Percentiles rank a stretch among this genome's conserved stretches.
Conservation (phyloP, 1,140 invertebrate species). For the Frieseomelitta varia region DNA sequence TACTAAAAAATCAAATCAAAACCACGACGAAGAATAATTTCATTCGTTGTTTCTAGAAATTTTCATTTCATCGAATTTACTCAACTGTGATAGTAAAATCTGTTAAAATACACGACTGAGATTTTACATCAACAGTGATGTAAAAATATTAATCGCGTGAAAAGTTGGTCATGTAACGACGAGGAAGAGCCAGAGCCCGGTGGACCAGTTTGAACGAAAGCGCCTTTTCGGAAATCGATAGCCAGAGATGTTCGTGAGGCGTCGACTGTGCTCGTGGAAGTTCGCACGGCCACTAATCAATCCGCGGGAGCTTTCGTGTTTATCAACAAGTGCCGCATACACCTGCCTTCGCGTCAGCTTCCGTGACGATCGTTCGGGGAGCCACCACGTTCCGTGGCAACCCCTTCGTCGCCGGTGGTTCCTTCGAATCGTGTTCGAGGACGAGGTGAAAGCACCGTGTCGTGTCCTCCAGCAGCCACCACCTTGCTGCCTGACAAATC, state of each 20-base stretch:
- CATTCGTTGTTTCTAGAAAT: neutral
- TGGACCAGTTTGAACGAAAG: slow-evolving; percentile 58
- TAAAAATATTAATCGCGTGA: neutral
- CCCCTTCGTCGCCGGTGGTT: neutral
- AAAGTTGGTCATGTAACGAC: neutral
- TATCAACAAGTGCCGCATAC: slow-evolving; percentile 75
- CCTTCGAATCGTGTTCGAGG: neutral
- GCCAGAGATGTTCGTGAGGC: slow-evolving; percentile 56
- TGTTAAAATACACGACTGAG: neutral
- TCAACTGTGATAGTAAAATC: too few relatives aligned
- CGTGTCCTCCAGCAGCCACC: neutral
- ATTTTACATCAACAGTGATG: neutral
- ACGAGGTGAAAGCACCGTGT: neutral
- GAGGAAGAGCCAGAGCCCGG: neutral
- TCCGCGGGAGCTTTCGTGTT: slow-evolving; percentile 67
- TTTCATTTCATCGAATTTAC: neutral
- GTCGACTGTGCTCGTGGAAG: slow-evolving; percentile 69
- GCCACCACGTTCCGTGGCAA: neutral
- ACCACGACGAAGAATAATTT: too few relatives aligned
- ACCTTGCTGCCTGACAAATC: neutral
- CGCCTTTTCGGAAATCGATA: slow-evolving; percentile 68
- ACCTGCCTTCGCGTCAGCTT: slow-evolving; percentile 31
- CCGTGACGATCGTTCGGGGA: slow-evolving; percentile 4
- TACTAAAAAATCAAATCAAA: too few relatives aligned
- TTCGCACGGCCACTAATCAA: slow-evolving; percentile 72